Conservation (phyloP, 2,888 invertebrate species). For the Drosophila pseudotakahashii region DNA sequence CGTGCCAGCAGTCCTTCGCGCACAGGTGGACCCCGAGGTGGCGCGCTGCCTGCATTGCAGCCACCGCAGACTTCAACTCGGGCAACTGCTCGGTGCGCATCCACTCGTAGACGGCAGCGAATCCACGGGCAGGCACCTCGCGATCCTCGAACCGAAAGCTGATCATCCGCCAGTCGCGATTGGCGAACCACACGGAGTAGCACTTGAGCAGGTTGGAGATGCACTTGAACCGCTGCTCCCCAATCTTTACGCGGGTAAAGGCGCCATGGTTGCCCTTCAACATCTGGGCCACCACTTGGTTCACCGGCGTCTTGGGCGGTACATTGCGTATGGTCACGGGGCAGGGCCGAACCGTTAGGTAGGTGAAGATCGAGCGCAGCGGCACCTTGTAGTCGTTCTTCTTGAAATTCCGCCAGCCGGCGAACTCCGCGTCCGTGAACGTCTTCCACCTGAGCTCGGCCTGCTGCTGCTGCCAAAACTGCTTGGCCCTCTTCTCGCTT, state of each 20-base stretch:
- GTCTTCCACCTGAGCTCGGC: neutral
- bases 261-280: slow-evolving; percentile 23
- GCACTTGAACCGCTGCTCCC: slow-evolving; percentile 15
- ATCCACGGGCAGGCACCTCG: slow-evolving; percentile 22
- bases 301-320: neutral
- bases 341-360: neutral
- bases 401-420: neutral
- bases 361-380: neutral
- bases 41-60: slow-evolving; percentile 38
- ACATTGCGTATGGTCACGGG: neutral
- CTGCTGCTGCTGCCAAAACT: neutral
- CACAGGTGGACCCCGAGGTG: slow-evolving; percentile 20
- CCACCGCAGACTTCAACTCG: accelerated
- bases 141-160: neutral
- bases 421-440: slow-evolving; percentile 10
- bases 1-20: slow-evolving; percentile 1
- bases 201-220: slow-evolving; percentile 18
- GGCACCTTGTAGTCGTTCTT: neutral
- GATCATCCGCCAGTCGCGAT: slow-evolving; percentile 6
- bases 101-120: slow-evolving; percentile 44
- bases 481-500: no score
- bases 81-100: slow-evolving; percentile 18
- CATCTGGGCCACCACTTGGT: neutral
- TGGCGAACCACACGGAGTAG: slow-evolving; percentile 37
- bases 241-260: slow-evolving; percentile 14